Percentiles rank a stretch among this genome's conserved stretches.
Evolutionary conservation across 2,797 vertebrate genomes (phyloP).

Genomic region (Limnodromus scolopaceus): DNA sequence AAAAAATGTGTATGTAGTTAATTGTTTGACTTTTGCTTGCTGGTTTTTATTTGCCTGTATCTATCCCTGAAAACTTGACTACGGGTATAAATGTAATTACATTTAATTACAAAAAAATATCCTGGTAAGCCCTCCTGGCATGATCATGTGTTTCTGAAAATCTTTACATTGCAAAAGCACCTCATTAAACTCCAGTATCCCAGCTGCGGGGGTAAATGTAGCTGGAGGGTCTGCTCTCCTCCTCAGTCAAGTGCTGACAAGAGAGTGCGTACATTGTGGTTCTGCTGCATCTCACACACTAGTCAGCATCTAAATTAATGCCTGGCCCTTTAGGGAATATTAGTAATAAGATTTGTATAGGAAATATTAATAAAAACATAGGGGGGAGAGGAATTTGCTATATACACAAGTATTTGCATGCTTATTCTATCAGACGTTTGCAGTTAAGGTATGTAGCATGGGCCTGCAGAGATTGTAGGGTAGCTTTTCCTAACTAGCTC

Average conservation of each 20-base stretch:
- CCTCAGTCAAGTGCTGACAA: neutral
- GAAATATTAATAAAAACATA: constrained; percentile 5
- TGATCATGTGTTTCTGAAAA: neutral
- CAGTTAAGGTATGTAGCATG: neutral
- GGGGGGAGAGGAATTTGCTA: neutral
- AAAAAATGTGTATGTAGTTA: neutral
- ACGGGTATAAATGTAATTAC: neutral
- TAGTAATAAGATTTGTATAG: neutral
- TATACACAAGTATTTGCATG: neutral
- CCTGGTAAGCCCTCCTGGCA: neutral
- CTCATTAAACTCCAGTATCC: neutral
- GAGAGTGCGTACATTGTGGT: neutral
- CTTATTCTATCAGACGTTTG: neutral
- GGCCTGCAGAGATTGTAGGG: neutral
- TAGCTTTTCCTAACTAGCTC: neutral
- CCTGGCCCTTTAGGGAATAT: neutral
- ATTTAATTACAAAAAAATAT: constrained; percentile 23
- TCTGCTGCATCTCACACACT: neutral
- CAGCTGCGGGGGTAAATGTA: neutral
- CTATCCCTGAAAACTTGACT: neutral
- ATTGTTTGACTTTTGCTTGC: neutral
- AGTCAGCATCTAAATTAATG: constrained; percentile 13
- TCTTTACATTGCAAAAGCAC: neutral
- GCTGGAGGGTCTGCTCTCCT: neutral
- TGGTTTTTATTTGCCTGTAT: neutral